These are phyloP conservation scores for Girardia tigrina DNA, from an alignment of 2,888 invertebrate genomes.

Conservation along the genomic window DNA sequence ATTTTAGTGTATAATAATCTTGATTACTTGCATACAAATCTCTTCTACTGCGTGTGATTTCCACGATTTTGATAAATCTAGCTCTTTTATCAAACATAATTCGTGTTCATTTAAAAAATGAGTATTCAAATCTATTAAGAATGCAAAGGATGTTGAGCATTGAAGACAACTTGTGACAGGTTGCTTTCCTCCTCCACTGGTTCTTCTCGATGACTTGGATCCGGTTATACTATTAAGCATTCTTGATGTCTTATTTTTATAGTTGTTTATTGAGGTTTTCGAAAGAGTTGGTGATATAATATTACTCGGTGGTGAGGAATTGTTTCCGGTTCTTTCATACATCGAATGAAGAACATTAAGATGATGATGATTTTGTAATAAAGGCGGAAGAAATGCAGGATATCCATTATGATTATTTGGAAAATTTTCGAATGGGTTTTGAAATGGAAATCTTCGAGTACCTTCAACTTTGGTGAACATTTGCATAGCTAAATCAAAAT, in stretches of 20 bases:
- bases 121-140: slow-evolving; percentile 45
- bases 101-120: slow-evolving; percentile 43
- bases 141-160: slow-evolving; percentile 44
- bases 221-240: background rate
- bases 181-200: slow-evolving; percentile 31
- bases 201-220: background rate
- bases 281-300: background rate
- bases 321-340: background rate
- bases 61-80: slow-evolving; percentile 29
- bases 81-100: slow-evolving; percentile 38
- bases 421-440: slow-evolving; percentile 20
- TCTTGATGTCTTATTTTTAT: background rate
- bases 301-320: background rate
- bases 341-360: background rate
- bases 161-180: slow-evolving; percentile 37
- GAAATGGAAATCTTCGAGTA: background rate
- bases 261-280: background rate
- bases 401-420: background rate
- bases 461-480: background rate
- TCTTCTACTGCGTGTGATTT: slow-evolving; percentile 34
- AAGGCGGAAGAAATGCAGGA: background rate
- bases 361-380: slow-evolving; percentile 12
- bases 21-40: slow-evolving; percentile 32
- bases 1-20: too few species aligned
- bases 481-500: slow-evolving; percentile 11